Evolutionary conservation across 2,113 vertebrate genomes (phyloP).

Genomic region (Amphiprion ocellaris): DNA sequence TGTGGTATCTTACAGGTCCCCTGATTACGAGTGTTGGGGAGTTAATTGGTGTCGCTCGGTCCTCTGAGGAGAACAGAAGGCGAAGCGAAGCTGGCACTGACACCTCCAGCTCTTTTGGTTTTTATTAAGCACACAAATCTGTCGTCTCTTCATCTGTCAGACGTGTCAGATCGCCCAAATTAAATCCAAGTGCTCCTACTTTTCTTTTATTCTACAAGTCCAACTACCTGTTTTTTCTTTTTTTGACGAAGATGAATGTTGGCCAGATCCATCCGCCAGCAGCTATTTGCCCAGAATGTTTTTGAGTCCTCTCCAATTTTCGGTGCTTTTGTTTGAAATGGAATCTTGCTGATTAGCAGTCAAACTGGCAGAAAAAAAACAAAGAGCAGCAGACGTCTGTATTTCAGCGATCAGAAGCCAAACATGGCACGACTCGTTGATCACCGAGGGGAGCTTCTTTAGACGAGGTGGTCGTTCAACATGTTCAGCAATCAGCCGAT

Average conservation of each 20-base stretch:
- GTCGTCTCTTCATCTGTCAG: constrained; percentile 52
- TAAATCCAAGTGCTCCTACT: constrained; percentile 3
- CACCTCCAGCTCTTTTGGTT: constrained; percentile 42
- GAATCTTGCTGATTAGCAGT: constrained; percentile 26
- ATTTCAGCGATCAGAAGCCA: constrained; percentile 22
- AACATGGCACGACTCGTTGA: constrained; percentile 29
- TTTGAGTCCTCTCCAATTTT: constrained; percentile 36
- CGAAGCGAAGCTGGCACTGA: constrained; percentile 38
- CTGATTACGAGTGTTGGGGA: constrained; percentile 62
- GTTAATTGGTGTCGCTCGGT: constrained; percentile 62
- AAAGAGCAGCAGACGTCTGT: neutral
- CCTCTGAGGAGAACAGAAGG: constrained; percentile 62
- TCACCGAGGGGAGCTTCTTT: constrained; percentile 12
- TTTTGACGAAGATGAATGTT: constrained; percentile 10
- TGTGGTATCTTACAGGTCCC: constrained; percentile 53
- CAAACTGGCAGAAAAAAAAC: constrained; percentile 46
- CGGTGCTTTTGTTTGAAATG: constrained; percentile 30
- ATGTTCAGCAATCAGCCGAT: neutral
- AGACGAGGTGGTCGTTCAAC: neutral
- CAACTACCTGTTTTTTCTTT: constrained; percentile 19
- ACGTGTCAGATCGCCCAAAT: constrained; percentile 47
- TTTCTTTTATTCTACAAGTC: neutral
- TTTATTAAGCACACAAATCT: neutral
- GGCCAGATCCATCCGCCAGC: constrained; percentile 19
- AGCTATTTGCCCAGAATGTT: constrained; percentile 10